phyloP scores from a whole-genome alignment of 1,140 invertebrate genomes.

The Leptopilina clavipes region DNA sequence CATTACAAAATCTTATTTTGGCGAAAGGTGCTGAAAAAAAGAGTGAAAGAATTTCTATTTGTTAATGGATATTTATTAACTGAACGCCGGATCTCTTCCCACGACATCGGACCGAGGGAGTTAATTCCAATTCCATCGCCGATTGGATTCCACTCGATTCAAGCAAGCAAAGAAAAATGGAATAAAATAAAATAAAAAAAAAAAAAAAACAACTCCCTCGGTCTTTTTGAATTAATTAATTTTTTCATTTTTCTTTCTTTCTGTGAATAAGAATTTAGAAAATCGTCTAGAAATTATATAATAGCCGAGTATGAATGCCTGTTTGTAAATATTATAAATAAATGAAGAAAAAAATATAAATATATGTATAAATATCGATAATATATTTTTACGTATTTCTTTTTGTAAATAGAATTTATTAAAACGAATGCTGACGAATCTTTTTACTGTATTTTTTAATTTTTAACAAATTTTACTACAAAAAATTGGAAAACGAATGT shows the following conservation, averaged over 20 bases:
- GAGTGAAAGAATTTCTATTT: constrained; percentile 13
- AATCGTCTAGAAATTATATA: not conserved
- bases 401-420: not conserved
- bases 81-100: constrained; percentile 32
- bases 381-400: constrained; percentile 14
- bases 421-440: too few relatives aligned
- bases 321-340: constrained; percentile 28
- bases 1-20: constrained; percentile 7
- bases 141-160: not conserved
- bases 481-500: not conserved
- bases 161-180: not conserved
- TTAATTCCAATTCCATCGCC: not conserved
- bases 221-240: constrained; percentile 1
- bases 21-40: constrained; percentile 6
- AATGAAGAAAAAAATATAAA: constrained; percentile 4
- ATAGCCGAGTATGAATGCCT: not conserved
- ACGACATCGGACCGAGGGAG: not conserved
- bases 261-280: not conserved
- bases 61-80: constrained; percentile 7
- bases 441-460: too few relatives aligned
- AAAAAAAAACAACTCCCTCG: not conserved
- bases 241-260: too few relatives aligned
- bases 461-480: too few relatives aligned
- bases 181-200: not conserved
- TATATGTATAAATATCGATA: constrained; percentile 15